Percentiles rank a stretch among this genome's conserved stretches.
Evolutionary conservation across 2,113 vertebrate genomes (phyloP).

Genomic region (Morone chrysops): DNA sequence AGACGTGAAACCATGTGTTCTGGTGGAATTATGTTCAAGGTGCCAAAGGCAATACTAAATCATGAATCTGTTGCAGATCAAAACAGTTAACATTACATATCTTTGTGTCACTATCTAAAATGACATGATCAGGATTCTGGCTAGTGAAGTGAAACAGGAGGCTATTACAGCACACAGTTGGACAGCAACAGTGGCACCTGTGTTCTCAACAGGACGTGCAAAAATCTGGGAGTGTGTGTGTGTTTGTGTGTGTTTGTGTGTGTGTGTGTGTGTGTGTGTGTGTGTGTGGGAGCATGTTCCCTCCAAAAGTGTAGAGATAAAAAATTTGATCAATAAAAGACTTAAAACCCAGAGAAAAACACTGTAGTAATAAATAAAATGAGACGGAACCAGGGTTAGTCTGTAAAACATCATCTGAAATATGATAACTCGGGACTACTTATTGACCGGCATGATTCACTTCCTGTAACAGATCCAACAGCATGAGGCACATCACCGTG

Average conservation of each 20-base stretch:
- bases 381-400: slow-evolving; percentile 11
- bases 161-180: slow-evolving; percentile 58
- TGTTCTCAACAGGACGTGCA: slow-evolving; percentile 33
- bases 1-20: neutral
- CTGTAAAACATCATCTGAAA: slow-evolving; percentile 51
- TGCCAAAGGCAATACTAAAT: neutral
- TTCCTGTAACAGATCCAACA: slow-evolving; percentile 68
- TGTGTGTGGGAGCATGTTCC: neutral
- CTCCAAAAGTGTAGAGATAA: too few relatives aligned
- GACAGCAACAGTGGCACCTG: slow-evolving; percentile 50
- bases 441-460: slow-evolving; percentile 53
- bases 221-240: neutral
- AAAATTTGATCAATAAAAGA: neutral
- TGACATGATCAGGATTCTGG: slow-evolving; percentile 53
- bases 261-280: slow-evolving; percentile 1
- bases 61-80: slow-evolving; percentile 21
- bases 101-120: slow-evolving; percentile 41
- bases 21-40: neutral
- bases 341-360: neutral
- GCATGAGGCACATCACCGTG: slow-evolving; percentile 23
- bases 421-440: slow-evolving; percentile 47
- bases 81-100: neutral
- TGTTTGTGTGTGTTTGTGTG: neutral
- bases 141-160: slow-evolving; percentile 56
- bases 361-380: slow-evolving; percentile 35